Evolutionary conservation across 2,888 invertebrate species (phyloP), one percentile per base, ranked within the genome.

Genomic region (Tenthredo mesomela): DNA sequence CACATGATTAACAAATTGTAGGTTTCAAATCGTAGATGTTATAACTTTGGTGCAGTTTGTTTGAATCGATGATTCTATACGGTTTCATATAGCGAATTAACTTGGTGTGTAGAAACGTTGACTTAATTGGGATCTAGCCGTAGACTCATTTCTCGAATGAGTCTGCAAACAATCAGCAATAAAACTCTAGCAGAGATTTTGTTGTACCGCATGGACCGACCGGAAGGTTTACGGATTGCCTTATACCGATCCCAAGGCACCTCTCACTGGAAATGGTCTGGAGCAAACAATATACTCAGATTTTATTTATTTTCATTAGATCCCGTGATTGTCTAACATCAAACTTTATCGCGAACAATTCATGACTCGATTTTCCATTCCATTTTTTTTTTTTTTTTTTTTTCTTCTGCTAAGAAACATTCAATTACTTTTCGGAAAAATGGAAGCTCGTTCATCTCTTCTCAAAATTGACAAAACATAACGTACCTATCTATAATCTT

Each of bases 221-320:
- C 18, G 67, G 67, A 80, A 29, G 82, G 67, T 67, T 70, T 70
- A 82, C 61, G 70, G 29, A 82, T 82, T 65, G 67, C 47, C 29
- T 82, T 80, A 37, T 21, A 82, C 82, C 84, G 82, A 83, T 85
- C 85, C 85, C 85, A 85, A 85, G 85, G 75, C 83, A 61, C 85
- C 65, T 65, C 82, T 83, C 85, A 75, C 85, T 71, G 80, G 85
- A 43, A 85, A 73, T 75, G 85, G 70, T 61, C 18, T 21, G 73
- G 58, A 83, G 85, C 85, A 85, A 82, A 85, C 82, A 82, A 85
- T 83, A 85, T 85, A 85, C 82, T 85, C 82, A 85, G 83, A 85
- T 85, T 85, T 85, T 85, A 85, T 85, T 85, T 85, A 84, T 85
- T 85, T 85, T 83, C 85, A 83, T 85, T 85, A 85, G 82, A 82